A percentile compares a stretch with the other conserved stretches of the same genome.
Evolutionary conservation across 2,113 vertebrate species (phyloP).

Genomic region (Craseonycteris thonglongyai): DNA sequence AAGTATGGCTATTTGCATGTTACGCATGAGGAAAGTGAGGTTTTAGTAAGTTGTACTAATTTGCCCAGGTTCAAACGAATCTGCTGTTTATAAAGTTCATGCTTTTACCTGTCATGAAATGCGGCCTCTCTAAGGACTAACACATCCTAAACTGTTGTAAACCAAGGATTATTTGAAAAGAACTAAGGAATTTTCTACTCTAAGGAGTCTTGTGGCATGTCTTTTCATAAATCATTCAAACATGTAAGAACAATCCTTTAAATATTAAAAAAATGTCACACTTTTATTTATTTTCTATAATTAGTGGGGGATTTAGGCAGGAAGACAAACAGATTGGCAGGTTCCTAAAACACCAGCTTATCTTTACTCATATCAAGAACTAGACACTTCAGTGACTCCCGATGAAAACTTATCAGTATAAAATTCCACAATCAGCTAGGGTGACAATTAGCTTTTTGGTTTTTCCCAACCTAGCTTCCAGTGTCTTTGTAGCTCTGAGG

Average conservation of each 20-base stretch:
- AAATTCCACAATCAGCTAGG: neutral
- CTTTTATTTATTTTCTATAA: neutral
- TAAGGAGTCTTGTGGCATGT: neutral
- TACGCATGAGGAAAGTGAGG: neutral
- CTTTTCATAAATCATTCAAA: neutral
- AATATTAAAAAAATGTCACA: neutral
- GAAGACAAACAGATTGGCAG: neutral
- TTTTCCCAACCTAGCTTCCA: neutral
- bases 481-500: neutral
- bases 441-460: neutral
- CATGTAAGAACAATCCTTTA: neutral
- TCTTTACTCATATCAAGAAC: neutral
- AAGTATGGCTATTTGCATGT: neutral
- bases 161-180: conserved; percentile 1
- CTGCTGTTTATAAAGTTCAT: neutral
- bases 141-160: neutral
- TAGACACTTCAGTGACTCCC: neutral
- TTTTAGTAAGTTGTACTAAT: neutral
- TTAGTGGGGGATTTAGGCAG: neutral
- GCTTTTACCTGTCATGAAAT: neutral
- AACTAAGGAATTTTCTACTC: neutral
- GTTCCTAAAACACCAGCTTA: neutral
- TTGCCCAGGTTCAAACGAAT: neutral
- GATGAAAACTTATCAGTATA: neutral
- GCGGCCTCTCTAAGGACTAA: neutral